Evolutionary conservation across 2,797 vertebrate species (phyloP).

Genomic region (Cuniculus paca): DNA sequence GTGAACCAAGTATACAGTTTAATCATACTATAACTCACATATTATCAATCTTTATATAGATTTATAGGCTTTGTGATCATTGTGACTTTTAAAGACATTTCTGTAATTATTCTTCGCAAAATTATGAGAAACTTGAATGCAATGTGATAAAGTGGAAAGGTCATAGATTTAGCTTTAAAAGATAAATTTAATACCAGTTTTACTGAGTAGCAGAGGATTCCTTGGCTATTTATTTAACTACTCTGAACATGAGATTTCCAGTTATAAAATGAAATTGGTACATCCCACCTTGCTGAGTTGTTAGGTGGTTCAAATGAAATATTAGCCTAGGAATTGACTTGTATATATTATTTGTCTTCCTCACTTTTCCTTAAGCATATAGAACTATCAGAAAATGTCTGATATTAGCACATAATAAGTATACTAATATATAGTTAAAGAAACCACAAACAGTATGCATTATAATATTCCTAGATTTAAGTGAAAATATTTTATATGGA

Average conservation of each 20-base stretch:
- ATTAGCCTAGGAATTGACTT: neutral
- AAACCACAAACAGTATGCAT: neutral
- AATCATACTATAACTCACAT: neutral
- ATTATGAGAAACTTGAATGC: neutral
- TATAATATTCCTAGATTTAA: conserved; percentile 10
- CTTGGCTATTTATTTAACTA: conserved; percentile 25
- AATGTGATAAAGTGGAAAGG: neutral
- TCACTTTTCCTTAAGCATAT: neutral
- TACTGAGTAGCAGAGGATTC: neutral
- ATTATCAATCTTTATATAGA: neutral
- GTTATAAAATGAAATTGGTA: neutral
- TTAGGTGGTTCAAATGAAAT: conserved; percentile 15
- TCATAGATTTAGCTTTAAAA: neutral
- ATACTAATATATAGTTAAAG: neutral
- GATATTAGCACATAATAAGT: neutral
- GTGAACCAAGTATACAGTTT: neutral
- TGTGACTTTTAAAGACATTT: neutral
- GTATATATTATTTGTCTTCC: neutral
- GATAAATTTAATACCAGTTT: conserved; percentile 5
- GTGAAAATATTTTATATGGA: neutral
- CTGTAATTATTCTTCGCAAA: conserved; percentile 29
- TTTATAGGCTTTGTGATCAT: neutral
- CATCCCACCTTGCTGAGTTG: neutral
- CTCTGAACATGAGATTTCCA: neutral
- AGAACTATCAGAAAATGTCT: neutral